Evolutionary conservation across 2,113 vertebrate genomes (phyloP), one percentile per base, ranked within the genome.

Genomic region (Melanocharis versteri): DNA sequence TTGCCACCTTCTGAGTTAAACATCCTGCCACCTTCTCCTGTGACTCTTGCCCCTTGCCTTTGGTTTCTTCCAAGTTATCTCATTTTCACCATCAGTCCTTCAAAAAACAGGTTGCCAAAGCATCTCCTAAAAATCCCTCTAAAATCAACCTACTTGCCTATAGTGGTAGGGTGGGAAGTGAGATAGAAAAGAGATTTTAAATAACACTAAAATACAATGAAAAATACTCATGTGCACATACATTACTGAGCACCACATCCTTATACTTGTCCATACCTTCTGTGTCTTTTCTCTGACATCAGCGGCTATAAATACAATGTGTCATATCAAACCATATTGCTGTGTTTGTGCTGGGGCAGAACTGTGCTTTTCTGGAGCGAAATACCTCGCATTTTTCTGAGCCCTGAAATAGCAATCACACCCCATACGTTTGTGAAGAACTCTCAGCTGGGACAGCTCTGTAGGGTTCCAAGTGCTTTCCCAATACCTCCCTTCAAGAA

Each of bases 381-480:
- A 78, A 72, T 11, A 44, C 11, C 33, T 60, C 0, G 0, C 27
- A 7, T 82, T 75, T 57, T 85, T 56, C 66, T 56, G 31, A 58
- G 61, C 86, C 83, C 71, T 72, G 58, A 48, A 72, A 51, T 0
- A 83, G 44, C 37, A 76, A 24, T 88, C 48, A 35, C 35, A 33
- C 10, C 45, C 54, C 28, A 9, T 4, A 35, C 1, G 1, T 47
- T 57, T 44, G 66, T 24, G 57, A 83, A 44, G 31, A 1, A 0
- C 2, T 0, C 31, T 57, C 1, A 1, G 47, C 47, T 66, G 70
- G 73, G 69, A 75, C 78, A 82, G 35, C 48, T 60, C 68, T 68
- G 70, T 62, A 72, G 54, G 69, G 62, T 13, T 56, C 53, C 2
- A 4, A 72, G 53, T 7, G 35, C 45, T 71, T 80, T 62, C 60